Evolutionary conservation across 2,888 invertebrate species (phyloP).

Genomic region (Pandemis corylana): DNA sequence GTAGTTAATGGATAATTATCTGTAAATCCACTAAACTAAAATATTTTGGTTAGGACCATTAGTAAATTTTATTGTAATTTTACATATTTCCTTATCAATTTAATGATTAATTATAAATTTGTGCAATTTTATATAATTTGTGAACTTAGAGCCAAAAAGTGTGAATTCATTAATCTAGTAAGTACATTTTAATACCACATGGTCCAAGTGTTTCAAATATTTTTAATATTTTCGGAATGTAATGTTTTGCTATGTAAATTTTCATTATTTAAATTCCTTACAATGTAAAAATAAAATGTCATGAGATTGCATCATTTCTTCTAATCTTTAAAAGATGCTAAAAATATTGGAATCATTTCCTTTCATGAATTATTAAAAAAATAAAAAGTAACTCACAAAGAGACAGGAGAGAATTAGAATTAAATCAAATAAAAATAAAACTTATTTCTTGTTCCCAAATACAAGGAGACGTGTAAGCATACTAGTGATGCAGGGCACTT

Average conservation of each 20-base stretch:
- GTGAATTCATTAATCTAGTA: slow-evolving; percentile 21
- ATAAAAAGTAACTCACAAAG: slow-evolving; percentile 19
- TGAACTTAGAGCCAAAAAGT: slow-evolving; percentile 24
- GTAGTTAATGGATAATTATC: neutral
- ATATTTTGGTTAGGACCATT: slow-evolving; percentile 7
- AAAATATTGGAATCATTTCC: slow-evolving; percentile 12
- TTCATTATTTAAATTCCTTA: slow-evolving; percentile 2
- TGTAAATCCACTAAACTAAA: neutral
- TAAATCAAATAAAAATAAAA: neutral
- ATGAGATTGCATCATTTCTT: slow-evolving; percentile 20
- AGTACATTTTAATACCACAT: slow-evolving; percentile 21
- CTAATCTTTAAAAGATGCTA: slow-evolving; percentile 27
- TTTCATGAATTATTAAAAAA: slow-evolving; percentile 15
- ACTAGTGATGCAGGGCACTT: slow-evolving; percentile 96
- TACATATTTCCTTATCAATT: slow-evolving; percentile 4
- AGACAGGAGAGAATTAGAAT: slow-evolving; percentile 1
- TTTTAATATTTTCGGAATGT: slow-evolving; percentile 8
- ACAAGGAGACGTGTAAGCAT: slow-evolving; percentile 94
- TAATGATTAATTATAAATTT: slow-evolving; percentile 25
- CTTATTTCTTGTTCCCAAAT: slow-evolving; percentile 85
- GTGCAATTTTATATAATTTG: slow-evolving; percentile 24
- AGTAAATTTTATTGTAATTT: slow-evolving; percentile 16
- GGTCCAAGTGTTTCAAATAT: slow-evolving; percentile 4
- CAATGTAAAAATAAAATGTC: slow-evolving; percentile 18
- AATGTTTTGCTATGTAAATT: neutral